Evolutionary conservation across 2,113 vertebrate genomes (phyloP).

Genomic region (Pseudopodoces humilis): DNA sequence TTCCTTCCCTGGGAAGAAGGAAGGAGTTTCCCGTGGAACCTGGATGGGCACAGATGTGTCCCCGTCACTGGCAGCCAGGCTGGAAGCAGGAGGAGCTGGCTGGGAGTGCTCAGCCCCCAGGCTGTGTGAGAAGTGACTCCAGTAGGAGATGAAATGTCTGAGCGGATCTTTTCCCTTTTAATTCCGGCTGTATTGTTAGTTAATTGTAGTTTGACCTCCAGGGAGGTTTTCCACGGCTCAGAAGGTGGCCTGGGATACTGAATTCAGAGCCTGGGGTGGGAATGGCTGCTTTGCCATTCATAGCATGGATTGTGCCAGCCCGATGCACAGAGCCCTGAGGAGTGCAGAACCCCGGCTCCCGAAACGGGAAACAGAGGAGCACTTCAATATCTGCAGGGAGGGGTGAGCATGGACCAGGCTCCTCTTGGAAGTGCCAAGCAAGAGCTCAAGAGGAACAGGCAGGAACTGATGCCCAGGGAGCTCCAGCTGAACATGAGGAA

Average conservation of each 20-base stretch:
- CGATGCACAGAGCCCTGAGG: rapidly evolving
- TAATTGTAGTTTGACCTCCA: background rate
- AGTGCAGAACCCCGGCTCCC: background rate
- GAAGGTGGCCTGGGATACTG: background rate
- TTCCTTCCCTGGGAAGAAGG: background rate
- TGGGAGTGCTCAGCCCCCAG: background rate
- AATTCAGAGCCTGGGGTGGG: background rate
- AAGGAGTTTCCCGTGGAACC: background rate
- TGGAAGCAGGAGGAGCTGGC: background rate
- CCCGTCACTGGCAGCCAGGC: rapidly evolving
- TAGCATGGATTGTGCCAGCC: background rate
- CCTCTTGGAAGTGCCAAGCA: background rate
- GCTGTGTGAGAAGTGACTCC: background rate
- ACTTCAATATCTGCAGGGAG: background rate
- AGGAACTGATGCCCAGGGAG: background rate
- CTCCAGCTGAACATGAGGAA: background rate
- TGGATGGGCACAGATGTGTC: background rate
- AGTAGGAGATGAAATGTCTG: background rate
- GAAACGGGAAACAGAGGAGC: background rate
- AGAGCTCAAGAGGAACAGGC: background rate
- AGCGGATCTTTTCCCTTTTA: background rate
- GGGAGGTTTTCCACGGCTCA: background rate
- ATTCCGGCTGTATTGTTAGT: background rate
- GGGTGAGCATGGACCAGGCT: background rate
- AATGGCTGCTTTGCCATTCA: background rate